Evolutionary conservation across 2,888 invertebrate species (phyloP), one percentile per base, ranked within the genome.

Genomic region (Ochropleura plecta): DNA sequence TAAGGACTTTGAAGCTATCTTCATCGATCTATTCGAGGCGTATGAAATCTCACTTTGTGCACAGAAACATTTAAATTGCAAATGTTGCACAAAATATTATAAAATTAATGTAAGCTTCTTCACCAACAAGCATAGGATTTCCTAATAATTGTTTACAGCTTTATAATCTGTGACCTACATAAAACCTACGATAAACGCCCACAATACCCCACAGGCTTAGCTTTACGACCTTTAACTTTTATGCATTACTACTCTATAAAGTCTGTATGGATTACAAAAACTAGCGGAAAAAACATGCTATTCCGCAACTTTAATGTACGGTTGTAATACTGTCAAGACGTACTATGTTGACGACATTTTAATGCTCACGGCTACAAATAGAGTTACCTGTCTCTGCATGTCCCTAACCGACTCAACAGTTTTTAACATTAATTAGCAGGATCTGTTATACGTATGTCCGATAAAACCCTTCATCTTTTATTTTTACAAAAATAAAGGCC

Each of bases 151-250:
- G 53, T 57, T 81, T 86, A 88, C 84, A 76, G 84, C 85, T 84
- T 79, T 85, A 81, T 87, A 83, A 88, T 86, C 81, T 80, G 82
- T 89, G 88, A 88, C 90, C 90, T 84, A 90, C 90, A 88, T 89
- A 83, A 85, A 89, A 83, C 86, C 86, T 85, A 78, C 78, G 72
- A 57, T 69, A 63, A 62, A 82, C 84, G 83, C 84, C 83, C 76
- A 80, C 83, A 59, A 85, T 82, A 85, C 84, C 87, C 87, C 84
- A 86, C 90, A 72, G 85, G 76, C 85, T 78, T 86, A 80, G 76
- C 83, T 84, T 87, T 83, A 88, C 86, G 75, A 81, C 77, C 69
- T 82, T 82, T 78, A 86, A 80, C 85, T 88, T 86, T 88, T 83
- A 83, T 87, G 81, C 83, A 85, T 85, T 82, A 85, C 79, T 68